Evolutionary conservation across 2,888 invertebrate species (phyloP), one percentile per base, ranked within the genome.

Genomic region (Timandra comae): DNA sequence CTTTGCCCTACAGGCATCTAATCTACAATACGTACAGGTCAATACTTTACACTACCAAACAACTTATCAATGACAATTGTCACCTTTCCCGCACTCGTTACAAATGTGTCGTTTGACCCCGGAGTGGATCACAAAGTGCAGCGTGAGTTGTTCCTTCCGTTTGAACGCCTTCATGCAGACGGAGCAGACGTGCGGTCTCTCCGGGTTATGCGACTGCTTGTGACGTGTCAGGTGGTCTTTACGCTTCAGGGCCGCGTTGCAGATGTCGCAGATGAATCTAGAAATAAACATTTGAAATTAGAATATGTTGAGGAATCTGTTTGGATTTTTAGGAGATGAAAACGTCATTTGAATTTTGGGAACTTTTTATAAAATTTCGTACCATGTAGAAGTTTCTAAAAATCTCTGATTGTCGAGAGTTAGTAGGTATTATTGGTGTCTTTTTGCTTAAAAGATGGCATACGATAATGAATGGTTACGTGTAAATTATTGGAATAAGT

Each of bases 61-160:
- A 11, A 4, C 2, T n/a, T 38, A 51, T 58, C 35, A 8, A 16
- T 5, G 6, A 5, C 16, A 3, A 16, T 5, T 16, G 4, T 16
- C 1, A 89, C 91, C 94, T 86, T 95, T 95, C 42, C 94, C 94
- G 63, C 96, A 96, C 72, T 95, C 94, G 37, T 91, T 91, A 75
- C 96, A 96, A 7, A 94, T 88, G 53, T 95, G 95, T 45, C 94
- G 88, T 73, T 95, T 95, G 73, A 95, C 94, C 2, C 95, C 95
- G 7, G 95, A 94, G 74, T 96, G 95, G 60, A 95, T 95, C 47
- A 95, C 94, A 73, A 94, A 94, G 80, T 96, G 95, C 52, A 95
- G 76, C 0, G 95, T 95, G 36, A 96, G 87, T 52, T 96, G 95
- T 64, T 96, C 95, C 86, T 95, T 95, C 51, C 95, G 90, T 61